Evolutionary conservation across 2,888 invertebrate genomes (phyloP).

Genomic region (Leptinotarsa haldemani): DNA sequence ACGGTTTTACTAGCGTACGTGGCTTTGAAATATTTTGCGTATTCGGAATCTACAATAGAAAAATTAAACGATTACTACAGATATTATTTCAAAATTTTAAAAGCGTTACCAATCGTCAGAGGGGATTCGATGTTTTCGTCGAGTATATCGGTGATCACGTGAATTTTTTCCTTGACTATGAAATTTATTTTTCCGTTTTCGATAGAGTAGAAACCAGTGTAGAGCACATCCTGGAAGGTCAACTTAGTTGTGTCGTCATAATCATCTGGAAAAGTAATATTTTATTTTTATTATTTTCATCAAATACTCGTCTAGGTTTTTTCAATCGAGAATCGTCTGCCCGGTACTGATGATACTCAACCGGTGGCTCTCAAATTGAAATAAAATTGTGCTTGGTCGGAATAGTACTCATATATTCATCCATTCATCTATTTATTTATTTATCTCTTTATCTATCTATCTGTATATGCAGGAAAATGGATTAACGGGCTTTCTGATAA

Average conservation of each 20-base stretch:
- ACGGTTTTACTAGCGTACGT: neutral
- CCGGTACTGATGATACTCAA: too few relatives aligned
- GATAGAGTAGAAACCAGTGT: conserved; percentile 30
- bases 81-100: neutral
- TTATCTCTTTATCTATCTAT: too few relatives aligned
- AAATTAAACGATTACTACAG: conserved; percentile 7
- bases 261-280: neutral
- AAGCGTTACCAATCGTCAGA: conserved; percentile 20
- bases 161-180: conserved; percentile 11
- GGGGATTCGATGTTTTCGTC: conserved; percentile 23
- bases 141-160: conserved; percentile 12
- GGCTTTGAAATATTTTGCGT: too few relatives aligned
- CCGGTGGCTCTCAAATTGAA: too few relatives aligned
- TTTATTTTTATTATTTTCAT: too few relatives aligned
- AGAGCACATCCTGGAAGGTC: conserved; percentile 15
- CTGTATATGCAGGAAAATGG: too few relatives aligned
- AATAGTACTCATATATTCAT: too few relatives aligned
- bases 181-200: conserved; percentile 23
- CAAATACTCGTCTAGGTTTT: too few relatives aligned
- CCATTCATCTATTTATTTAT: too few relatives aligned
- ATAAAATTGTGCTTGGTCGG: too few relatives aligned
- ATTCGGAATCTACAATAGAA: neutral
- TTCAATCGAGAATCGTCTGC: too few relatives aligned
- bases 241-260: conserved; percentile 1
- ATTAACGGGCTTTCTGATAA: too few relatives aligned